Conservation (phyloP, 2,888 invertebrate species). For the Ypsolopha sequella region DNA sequence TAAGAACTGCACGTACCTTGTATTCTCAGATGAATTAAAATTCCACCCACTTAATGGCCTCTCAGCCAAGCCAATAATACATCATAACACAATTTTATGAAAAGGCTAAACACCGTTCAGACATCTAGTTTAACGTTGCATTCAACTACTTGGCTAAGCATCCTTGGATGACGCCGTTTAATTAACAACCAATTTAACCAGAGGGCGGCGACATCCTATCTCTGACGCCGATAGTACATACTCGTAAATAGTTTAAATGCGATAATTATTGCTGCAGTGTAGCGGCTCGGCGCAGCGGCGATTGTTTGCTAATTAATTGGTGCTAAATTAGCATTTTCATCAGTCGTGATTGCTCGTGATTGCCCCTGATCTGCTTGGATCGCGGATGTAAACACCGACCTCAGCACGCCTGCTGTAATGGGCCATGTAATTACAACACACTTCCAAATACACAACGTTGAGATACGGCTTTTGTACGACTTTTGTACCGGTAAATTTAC, state of each 20-base stretch:
- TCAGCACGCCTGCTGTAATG: background rate
- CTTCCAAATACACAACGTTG: background rate
- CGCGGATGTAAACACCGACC: slow-evolving; percentile 1
- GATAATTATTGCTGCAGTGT: slow-evolving; percentile 4
- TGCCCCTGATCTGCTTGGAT: background rate
- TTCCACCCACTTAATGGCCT: too few species aligned
- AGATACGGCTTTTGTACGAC: background rate
- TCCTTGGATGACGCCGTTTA: too few species aligned
- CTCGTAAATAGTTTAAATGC: background rate
- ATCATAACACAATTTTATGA: too few species aligned
- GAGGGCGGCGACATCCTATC: too few species aligned
- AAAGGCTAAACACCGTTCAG: too few species aligned
- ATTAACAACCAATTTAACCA: too few species aligned
- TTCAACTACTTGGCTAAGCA: too few species aligned
- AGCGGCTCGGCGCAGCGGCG: slow-evolving; percentile 11
- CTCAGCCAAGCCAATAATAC: too few species aligned
- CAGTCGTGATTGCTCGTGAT: slow-evolving; percentile 18
- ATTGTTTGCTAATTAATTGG: slow-evolving; percentile 43
- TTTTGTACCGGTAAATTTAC: background rate
- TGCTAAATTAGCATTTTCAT: slow-evolving; percentile 41
- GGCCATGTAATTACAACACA: background rate
- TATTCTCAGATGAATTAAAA: too few species aligned
- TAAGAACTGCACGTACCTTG: too few species aligned
- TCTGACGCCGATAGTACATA: background rate
- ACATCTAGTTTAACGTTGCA: too few species aligned